Evolutionary conservation across 2,888 invertebrate genomes (phyloP).

Genomic region (Hyposoter didymator): DNA sequence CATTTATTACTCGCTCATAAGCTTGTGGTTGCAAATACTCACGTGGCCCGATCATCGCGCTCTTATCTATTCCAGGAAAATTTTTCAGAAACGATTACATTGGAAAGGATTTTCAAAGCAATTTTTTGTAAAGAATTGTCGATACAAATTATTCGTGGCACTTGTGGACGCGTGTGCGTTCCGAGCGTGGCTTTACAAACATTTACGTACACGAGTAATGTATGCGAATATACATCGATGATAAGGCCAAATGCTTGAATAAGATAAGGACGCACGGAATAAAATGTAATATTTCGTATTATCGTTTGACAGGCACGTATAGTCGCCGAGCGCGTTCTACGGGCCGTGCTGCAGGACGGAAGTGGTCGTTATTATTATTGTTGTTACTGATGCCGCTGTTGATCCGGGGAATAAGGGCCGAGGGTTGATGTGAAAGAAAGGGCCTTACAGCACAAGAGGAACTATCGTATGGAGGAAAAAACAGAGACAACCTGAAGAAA

Average conservation of each 20-base stretch:
- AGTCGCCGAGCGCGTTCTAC: slow-evolving; percentile 70
- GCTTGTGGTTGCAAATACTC: background rate
- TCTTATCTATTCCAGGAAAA: background rate
- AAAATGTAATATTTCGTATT: slow-evolving; percentile 25
- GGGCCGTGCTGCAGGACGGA: slow-evolving; percentile 66
- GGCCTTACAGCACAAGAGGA: background rate
- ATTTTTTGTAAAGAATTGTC: background rate
- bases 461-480: slow-evolving; percentile 31
- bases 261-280: slow-evolving; percentile 17
- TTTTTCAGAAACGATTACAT: background rate
- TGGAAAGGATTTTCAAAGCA: background rate
- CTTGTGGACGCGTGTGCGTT: slow-evolving; percentile 8
- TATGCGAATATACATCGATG: slow-evolving; percentile 3
- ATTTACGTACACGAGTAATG: slow-evolving; percentile 6
- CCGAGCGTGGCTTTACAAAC: background rate
- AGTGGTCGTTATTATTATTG: slow-evolving; percentile 54
- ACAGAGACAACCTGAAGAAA: background rate
- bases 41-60: background rate
- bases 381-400: slow-evolving; percentile 29
- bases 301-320: slow-evolving; percentile 66
- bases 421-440: slow-evolving; percentile 6
- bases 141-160: background rate
- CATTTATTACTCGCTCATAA: background rate
- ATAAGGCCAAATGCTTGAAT: slow-evolving; percentile 29
- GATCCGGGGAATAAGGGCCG: slow-evolving; percentile 62